A percentile compares a stretch with the other conserved stretches of the same genome.
These are phyloP conservation scores for Sarcophaga carnaria DNA, from an alignment of 2,888 invertebrate species.

Conservation along the genomic window DNA sequence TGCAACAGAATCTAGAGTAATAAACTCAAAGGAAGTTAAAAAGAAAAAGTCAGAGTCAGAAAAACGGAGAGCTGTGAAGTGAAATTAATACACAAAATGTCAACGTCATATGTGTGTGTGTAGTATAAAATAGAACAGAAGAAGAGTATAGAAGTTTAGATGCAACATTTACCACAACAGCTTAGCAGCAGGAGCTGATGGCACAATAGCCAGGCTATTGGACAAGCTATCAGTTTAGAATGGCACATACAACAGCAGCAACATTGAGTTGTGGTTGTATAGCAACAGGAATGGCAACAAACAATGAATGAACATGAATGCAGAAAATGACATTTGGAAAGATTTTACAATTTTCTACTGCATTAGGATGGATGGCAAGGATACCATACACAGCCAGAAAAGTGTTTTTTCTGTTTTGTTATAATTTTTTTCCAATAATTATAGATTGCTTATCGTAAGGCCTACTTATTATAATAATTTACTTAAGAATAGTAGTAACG, in stretches of 20 bases:
- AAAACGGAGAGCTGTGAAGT: slow-evolving; percentile 10
- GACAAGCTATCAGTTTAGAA: not conserved
- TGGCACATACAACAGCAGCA: slow-evolving; percentile 4
- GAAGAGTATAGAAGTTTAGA: not conserved
- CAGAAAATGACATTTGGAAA: slow-evolving; percentile 49
- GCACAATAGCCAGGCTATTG: not conserved
- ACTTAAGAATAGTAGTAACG: too few relatives aligned
- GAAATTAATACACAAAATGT: slow-evolving; percentile 43
- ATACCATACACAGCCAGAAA: too few relatives aligned
- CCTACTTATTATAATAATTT: too few relatives aligned
- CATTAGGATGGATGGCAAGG: too few relatives aligned
- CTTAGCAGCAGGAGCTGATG: slow-evolving; percentile 2
- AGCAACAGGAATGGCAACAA: slow-evolving; percentile 3
- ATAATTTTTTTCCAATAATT: too few relatives aligned
- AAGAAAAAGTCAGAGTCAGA: not conserved
- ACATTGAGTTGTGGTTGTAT: not conserved
- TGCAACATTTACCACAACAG: slow-evolving; percentile 39
- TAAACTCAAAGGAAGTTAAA: not conserved
- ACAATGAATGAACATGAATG: slow-evolving; percentile 39
- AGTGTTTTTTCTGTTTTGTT: too few relatives aligned
- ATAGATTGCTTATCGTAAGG: too few relatives aligned
- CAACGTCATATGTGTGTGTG: slow-evolving; percentile 52
- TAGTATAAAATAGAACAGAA: not conserved
- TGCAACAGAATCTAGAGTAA: not conserved
- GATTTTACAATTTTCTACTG: slow-evolving; percentile 11